Conservation (phyloP, 2,113 vertebrate genomes). For the Bettongia penicillata region DNA sequence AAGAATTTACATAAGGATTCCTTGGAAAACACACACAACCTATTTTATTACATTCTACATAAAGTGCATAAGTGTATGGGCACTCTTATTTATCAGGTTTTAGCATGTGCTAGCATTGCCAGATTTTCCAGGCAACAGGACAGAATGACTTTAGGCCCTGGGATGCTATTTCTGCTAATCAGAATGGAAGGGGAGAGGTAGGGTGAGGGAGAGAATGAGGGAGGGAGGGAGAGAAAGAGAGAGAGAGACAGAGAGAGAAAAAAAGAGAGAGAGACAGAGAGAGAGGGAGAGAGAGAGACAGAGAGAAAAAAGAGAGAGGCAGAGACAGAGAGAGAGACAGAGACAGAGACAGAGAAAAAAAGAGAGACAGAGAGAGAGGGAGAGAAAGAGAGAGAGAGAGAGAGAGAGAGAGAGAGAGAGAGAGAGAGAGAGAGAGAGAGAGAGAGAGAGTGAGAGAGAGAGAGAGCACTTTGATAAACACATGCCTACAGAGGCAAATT, state of each 20-base stretch:
- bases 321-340: no score
- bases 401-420: no score
- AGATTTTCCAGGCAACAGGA: not conserved
- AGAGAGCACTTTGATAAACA: not conserved
- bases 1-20: slow-evolving; percentile 12
- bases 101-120: slow-evolving; percentile 3
- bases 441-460: no score
- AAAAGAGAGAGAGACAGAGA: no score
- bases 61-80: not conserved
- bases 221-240: no score
- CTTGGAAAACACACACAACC: slow-evolving; percentile 25
- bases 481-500: not conserved
- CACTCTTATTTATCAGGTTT: slow-evolving; percentile 15
- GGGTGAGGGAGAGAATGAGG: no score
- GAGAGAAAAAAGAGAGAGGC: not conserved
- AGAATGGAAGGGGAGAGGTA: not conserved
- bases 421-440: no score
- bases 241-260: no score
- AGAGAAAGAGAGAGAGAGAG: no score
- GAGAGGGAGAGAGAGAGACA: no score
- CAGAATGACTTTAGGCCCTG: slow-evolving; percentile 5
- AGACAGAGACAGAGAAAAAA: no score
- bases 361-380: no score
- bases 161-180: slow-evolving; percentile 8
- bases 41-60: not conserved